Percentiles rank a stretch among this genome's conserved stretches.
phyloP scores from a whole-genome alignment of 2,113 vertebrate species.

The Pelecanus crispus region DNA sequence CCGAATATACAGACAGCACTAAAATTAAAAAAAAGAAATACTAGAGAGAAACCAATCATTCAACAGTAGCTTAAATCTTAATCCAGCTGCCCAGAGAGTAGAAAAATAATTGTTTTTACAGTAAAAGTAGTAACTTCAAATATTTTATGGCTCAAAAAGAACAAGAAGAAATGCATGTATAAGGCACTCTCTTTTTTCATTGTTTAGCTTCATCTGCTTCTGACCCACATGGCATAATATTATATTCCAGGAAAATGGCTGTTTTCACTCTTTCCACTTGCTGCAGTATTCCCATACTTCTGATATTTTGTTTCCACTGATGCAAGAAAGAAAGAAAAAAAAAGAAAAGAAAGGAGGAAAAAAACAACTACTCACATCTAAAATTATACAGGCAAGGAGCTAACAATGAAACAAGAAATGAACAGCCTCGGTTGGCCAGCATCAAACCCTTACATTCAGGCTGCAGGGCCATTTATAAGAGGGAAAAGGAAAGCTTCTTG shows the following conservation, averaged over 20 bases:
- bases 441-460: background rate
- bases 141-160: background rate
- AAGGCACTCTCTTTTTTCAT: background rate
- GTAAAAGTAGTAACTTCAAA: background rate
- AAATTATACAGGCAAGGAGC: background rate
- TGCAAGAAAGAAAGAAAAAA: background rate
- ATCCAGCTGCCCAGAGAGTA: background rate
- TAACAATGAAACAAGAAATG: background rate
- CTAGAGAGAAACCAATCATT: background rate
- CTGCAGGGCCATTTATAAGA: background rate
- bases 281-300: slow-evolving; percentile 7
- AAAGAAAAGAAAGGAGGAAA: background rate
- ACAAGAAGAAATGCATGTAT: background rate
- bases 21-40: background rate
- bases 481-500: background rate
- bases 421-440: background rate
- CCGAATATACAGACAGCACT: background rate
- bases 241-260: slow-evolving; percentile 36
- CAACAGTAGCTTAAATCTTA: background rate
- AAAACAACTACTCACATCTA: background rate
- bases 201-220: slow-evolving; percentile 11
- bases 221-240: background rate
- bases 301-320: slow-evolving; percentile 40
- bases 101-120: background rate
- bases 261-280: slow-evolving; percentile 48